Evolutionary conservation across 2,888 invertebrate genomes (phyloP).

Genomic region (Spatulosminthurus flaviceps): DNA sequence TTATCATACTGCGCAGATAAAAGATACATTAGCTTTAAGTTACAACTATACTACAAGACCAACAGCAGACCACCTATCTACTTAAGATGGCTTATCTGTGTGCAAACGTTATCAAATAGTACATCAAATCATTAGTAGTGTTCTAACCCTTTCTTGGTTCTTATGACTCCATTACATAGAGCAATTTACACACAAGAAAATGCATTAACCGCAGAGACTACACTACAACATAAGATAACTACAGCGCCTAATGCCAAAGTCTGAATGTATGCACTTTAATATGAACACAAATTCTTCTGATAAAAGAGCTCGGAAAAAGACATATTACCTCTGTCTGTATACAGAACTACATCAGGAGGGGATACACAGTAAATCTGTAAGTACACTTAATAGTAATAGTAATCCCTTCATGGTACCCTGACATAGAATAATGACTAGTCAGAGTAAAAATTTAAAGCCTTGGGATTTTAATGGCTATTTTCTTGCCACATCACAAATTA

Average conservation of each 20-base stretch:
- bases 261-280: neutral
- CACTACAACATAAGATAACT: neutral
- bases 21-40: too few species aligned
- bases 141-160: conserved; percentile 1
- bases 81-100: neutral
- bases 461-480: conserved; percentile 22
- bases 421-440: conserved; percentile 8
- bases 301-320: too few species aligned
- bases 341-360: too few species aligned
- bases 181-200: conserved; percentile 11
- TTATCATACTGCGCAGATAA: neutral
- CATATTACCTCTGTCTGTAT: too few species aligned
- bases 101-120: neutral
- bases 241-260: neutral
- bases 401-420: conserved; percentile 1
- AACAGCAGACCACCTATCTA: conserved; percentile 1
- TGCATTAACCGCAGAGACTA: conserved; percentile 6
- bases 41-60: too few species aligned
- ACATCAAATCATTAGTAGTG: conserved; percentile 3
- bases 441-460: conserved; percentile 21
- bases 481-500: conserved; percentile 18
- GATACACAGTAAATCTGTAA: too few species aligned
- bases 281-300: too few species aligned
- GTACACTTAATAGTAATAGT: too few species aligned
- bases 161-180: conserved; percentile 2